Base-by-base conservation (phyloP, 1,140 invertebrate species). In the Bombus confusus region DNA sequence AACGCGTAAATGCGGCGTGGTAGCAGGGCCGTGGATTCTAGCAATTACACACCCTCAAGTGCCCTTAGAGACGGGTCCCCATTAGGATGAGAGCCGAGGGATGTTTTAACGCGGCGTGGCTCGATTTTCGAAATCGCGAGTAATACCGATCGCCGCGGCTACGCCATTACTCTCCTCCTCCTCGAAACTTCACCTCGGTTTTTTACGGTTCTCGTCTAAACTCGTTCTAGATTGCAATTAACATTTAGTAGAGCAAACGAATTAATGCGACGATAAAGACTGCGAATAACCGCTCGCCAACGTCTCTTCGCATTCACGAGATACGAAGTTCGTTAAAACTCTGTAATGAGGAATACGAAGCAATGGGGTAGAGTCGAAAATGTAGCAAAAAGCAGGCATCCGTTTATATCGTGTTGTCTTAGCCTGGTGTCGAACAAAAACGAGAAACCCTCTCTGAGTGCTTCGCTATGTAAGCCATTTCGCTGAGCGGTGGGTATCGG, bases 21-120 rank as follows among this genome's bases (percentile, higher is more conserved):
- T 93, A 92, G 90, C 92, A 88, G 94, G 93, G 92, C 94, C 93
- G 93, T 94, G 91, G 94, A 95, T 95, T 94, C 93, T 93, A 95
- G 94, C 94, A 95, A 95, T 95, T 95, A 95, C 94, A 95, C 91
- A 90, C 91, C 93, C 92, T 95, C 92, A 90, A 95, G 94, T 93
- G 88, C 92, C 92, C 93, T 95, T 87, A 90, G 90, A 91, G 91
- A 93, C 92, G 92, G 92, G 91, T 92, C 85, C 93, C 95, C 95
- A 95, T 95, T 95, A 95, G 93, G 92, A 93, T 91, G 90, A 94
- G 92, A 93, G 92, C 86, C 91, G 90, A 91, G 92, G 92, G 92
- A 92, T 92, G 89, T 88, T 94, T 92, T 92, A 92, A 86, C 88
- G 76, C 91, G 86, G 86, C 62, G 77, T 87, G 90, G 86, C 91